phyloP scores from a whole-genome alignment of 2,888 invertebrate species.

The Noctua fimbriata region DNA sequence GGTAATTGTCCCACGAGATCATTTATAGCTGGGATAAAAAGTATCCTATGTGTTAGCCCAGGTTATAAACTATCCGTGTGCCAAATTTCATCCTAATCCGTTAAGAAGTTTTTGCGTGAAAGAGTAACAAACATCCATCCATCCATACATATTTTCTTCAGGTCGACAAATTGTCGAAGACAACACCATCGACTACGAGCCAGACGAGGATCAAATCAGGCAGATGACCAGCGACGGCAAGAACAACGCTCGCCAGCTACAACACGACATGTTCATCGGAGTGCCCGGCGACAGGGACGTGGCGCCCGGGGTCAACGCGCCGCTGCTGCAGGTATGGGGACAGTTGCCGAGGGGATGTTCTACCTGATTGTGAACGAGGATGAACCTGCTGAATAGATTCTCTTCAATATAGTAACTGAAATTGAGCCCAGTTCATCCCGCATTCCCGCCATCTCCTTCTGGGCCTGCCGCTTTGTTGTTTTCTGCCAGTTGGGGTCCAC shows the following conservation, averaged over 20 bases:
- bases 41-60: background rate
- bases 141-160: constrained; percentile 52
- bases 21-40: background rate
- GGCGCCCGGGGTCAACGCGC: constrained; percentile 85
- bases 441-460: too few species aligned
- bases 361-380: too few species aligned
- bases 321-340: constrained; percentile 78
- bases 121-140: background rate
- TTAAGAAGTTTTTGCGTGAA: background rate
- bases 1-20: background rate
- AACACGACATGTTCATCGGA: constrained; percentile 66
- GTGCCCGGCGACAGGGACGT: constrained; percentile 79
- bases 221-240: constrained; percentile 73
- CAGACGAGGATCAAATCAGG: constrained; percentile 81
- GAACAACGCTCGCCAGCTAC: constrained; percentile 39
- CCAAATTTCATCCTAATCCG: background rate
- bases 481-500: too few species aligned
- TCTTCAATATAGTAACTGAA: too few species aligned
- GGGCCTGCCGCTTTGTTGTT: too few species aligned
- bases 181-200: constrained; percentile 81
- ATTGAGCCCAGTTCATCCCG: too few species aligned
- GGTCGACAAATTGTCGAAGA: constrained; percentile 87
- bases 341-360: background rate
- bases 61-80: background rate
- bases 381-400: too few species aligned